phyloP scores from a whole-genome alignment of 2,888 invertebrate genomes.

The Nasonia oneida region DNA sequence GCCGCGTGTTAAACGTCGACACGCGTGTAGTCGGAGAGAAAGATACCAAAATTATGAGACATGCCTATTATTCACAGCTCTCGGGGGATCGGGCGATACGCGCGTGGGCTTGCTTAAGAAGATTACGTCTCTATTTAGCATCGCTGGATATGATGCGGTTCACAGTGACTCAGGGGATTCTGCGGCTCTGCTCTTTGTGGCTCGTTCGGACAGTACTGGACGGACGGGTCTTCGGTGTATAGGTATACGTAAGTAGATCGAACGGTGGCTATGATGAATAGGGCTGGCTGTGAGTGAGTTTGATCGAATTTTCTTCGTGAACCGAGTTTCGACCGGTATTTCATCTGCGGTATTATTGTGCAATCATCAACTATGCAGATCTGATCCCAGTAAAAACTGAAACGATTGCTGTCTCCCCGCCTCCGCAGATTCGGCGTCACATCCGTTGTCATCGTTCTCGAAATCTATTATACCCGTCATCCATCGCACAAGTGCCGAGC shows the following conservation, averaged over 20 bases:
- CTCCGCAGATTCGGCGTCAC: conserved; percentile 1
- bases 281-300: not conserved
- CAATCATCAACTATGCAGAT: not conserved
- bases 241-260: not conserved
- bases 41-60: not conserved
- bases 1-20: not conserved
- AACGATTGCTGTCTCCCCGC: not conserved
- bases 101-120: not conserved
- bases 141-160: not conserved
- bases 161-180: not conserved
- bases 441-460: conserved; percentile 18
- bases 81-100: not conserved
- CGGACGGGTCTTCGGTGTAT: not conserved
- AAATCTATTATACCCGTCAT: conserved; percentile 2
- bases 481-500: not conserved
- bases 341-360: not conserved
- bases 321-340: not conserved
- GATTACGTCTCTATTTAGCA: not conserved
- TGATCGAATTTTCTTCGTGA: not conserved
- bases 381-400: too few relatives aligned
- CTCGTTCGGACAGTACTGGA: not conserved
- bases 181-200: not conserved
- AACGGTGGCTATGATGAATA: not conserved
- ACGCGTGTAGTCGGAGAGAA: not conserved
- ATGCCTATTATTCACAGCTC: not conserved